These are phyloP conservation scores for Macrotrachela quadricornifera DNA, from an alignment of 1,140 invertebrate genomes.

Conservation along the genomic window DNA sequence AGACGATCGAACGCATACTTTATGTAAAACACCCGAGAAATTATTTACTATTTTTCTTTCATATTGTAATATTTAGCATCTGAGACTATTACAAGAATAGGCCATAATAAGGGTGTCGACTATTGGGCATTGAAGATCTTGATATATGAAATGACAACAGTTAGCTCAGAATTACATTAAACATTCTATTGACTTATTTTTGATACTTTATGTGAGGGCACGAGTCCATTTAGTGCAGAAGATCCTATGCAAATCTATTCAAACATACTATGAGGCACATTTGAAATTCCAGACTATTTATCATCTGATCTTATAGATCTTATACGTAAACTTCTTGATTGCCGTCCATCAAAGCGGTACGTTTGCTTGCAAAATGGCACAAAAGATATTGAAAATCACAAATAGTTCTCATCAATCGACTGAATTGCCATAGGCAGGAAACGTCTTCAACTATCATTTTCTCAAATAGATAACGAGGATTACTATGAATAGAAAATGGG, in stretches of 20 bases:
- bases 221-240: background rate
- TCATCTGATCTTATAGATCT: background rate
- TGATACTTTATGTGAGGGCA: background rate
- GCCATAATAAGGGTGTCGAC: background rate
- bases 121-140: background rate
- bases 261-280: background rate
- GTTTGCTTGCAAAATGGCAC: conserved; percentile 41
- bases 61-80: conserved; percentile 14
- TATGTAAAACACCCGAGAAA: conserved; percentile 16
- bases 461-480: too few relatives aligned
- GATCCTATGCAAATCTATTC: background rate
- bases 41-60: too few relatives aligned
- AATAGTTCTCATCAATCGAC: conserved; percentile 75
- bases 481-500: too few relatives aligned
- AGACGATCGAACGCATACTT: conserved; percentile 10
- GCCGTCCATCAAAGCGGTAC: background rate
- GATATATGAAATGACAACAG: background rate
- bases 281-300: background rate
- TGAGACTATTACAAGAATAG: conserved; percentile 11
- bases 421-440: conserved; percentile 35
- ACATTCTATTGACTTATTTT: too few relatives aligned
- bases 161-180: too few relatives aligned
- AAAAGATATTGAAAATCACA: conserved; percentile 73
- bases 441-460: too few relatives aligned
- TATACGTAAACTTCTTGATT: background rate